A percentile compares a stretch with the other conserved stretches of the same genome.
phyloP scores from a whole-genome alignment of 2,888 invertebrate species.

The Oeneis ivallda region DNA sequence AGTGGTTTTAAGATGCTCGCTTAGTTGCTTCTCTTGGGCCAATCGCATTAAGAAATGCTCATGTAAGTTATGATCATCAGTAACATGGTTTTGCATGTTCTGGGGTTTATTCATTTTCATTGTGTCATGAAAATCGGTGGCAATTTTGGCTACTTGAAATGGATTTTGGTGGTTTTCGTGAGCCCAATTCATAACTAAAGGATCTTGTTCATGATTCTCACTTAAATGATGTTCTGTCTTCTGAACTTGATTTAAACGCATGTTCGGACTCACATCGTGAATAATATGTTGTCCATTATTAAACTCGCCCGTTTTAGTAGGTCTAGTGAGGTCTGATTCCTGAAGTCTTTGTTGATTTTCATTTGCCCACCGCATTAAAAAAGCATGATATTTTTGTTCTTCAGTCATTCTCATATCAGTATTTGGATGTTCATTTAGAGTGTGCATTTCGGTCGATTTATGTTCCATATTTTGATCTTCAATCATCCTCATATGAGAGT shows the following conservation, averaged over 20 bases:
- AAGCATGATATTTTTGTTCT: not conserved
- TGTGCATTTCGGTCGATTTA: conserved; percentile 7
- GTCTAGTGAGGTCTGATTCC: not conserved
- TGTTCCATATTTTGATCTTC: conserved; percentile 20
- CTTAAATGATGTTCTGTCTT: conserved; percentile 19
- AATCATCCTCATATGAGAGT: conserved; percentile 15
- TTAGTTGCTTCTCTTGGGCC: conserved; percentile 27
- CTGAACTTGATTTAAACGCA: conserved; percentile 11
- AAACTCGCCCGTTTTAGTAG: not conserved
- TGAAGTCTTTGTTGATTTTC: conserved; percentile 5
- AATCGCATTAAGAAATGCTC: conserved; percentile 23
- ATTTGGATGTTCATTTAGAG: conserved; percentile 9
- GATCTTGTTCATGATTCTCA: conserved; percentile 32
- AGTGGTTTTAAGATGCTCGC: conserved; percentile 14
- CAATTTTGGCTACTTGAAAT: conserved; percentile 20
- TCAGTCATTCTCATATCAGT: conserved; percentile 18
- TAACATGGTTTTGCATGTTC: conserved; percentile 15
- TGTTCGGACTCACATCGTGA: not conserved
- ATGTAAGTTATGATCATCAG: conserved; percentile 17
- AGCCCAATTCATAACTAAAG: conserved; percentile 23
- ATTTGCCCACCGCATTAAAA: conserved; percentile 16
- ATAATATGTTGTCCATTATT: conserved; percentile 13
- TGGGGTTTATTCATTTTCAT: conserved; percentile 26
- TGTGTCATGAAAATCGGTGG: conserved; percentile 18
- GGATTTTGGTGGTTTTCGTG: conserved; percentile 19